Evolutionary conservation across 2,888 invertebrate species (phyloP).

Genomic region (Ochropleura leucogaster): DNA sequence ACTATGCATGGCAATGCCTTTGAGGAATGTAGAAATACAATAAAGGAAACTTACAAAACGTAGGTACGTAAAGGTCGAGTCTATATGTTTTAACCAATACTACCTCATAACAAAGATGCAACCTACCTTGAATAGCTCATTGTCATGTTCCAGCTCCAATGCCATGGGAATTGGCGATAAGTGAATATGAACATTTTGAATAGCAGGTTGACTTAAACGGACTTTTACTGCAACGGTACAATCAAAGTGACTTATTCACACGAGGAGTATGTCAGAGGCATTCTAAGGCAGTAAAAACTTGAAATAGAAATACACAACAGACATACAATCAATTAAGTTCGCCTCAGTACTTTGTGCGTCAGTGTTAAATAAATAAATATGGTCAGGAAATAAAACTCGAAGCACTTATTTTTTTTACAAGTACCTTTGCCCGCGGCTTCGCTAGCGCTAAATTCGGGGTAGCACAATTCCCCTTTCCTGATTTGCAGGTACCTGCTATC

Average conservation of each 20-base stretch:
- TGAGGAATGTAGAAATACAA: background rate
- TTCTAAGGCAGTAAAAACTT: background rate
- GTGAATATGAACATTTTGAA: background rate
- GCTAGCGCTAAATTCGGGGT: too few species aligned
- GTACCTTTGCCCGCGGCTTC: too few species aligned
- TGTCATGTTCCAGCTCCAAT: conserved; percentile 12
- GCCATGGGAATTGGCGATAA: conserved; percentile 18
- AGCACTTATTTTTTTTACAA: too few species aligned
- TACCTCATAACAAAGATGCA: conserved; percentile 2
- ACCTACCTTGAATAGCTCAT: conserved; percentile 1
- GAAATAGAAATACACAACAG: background rate
- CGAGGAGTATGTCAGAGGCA: background rate
- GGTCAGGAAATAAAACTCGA: too few species aligned
- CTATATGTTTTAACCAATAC: background rate
- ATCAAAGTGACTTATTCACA: background rate
- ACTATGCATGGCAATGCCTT: background rate
- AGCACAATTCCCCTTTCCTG: too few species aligned
- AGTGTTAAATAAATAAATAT: too few species aligned
- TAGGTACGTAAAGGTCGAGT: background rate
- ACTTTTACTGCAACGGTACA: background rate
- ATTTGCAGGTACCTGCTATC: too few species aligned
- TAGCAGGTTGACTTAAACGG: too few species aligned
- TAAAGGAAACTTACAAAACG: background rate
- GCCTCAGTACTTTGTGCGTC: too few species aligned
- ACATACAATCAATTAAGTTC: too few species aligned